Evolutionary conservation across 2,113 vertebrate species (phyloP).

Genomic region (Aegypius monachus): DNA sequence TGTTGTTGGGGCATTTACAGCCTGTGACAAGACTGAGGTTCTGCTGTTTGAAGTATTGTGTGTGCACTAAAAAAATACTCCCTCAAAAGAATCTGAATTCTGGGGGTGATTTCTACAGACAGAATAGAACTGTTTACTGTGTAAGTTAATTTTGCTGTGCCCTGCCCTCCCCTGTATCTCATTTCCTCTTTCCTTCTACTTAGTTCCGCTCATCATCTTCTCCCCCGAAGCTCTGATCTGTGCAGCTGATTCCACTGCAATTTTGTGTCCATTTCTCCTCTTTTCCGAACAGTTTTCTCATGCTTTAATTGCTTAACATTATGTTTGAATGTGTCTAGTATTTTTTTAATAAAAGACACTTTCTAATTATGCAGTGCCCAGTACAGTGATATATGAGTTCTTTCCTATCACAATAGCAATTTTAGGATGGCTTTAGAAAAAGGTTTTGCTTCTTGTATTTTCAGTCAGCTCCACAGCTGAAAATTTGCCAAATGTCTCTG

Average conservation of each 20-base stretch:
- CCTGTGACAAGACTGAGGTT: not conserved
- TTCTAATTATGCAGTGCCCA: not conserved
- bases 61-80: not conserved
- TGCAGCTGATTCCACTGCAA: not conserved
- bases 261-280: not conserved
- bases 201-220: not conserved
- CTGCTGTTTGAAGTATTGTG: not conserved
- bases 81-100: not conserved
- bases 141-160: not conserved
- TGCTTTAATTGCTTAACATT: not conserved
- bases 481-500: not conserved
- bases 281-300: not conserved
- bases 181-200: conserved; percentile 21
- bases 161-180: not conserved
- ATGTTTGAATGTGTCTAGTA: not conserved
- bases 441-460: not conserved
- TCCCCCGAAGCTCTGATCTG: not conserved
- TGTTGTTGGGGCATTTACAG: not conserved
- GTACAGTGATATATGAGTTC: not conserved
- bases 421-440: not conserved
- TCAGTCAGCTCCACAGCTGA: not conserved
- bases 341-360: not conserved
- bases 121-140: not conserved
- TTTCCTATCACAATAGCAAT: not conserved
- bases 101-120: not conserved